These are phyloP conservation scores for Enhydra lutris DNA, from an alignment of 2,113 vertebrate genomes.

Conservation along the genomic window DNA sequence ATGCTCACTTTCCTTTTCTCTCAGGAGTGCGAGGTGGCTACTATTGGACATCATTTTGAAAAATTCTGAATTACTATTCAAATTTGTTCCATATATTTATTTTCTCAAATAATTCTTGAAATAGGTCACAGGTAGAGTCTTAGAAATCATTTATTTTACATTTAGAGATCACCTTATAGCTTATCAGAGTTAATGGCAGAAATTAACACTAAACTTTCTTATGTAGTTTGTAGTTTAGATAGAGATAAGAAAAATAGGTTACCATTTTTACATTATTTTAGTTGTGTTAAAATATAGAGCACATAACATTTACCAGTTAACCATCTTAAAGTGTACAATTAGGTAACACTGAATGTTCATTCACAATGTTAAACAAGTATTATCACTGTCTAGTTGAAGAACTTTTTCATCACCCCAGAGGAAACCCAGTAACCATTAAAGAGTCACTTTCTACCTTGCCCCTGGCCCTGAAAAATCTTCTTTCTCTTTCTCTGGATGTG, in stretches of 20 bases:
- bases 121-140: not conserved
- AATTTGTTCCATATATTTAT: not conserved
- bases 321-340: not conserved
- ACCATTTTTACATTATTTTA: not conserved
- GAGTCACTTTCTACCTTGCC: not conserved
- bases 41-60: too few relatives aligned
- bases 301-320: not conserved
- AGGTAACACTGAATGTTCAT: not conserved
- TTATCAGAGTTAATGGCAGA: not conserved
- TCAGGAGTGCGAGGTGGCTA: too few relatives aligned
- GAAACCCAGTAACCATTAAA: not conserved
- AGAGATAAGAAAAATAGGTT: not conserved
- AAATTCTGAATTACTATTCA: not conserved
- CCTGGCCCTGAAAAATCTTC: not conserved
- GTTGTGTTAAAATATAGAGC: not conserved
- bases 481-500: not conserved
- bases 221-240: not conserved
- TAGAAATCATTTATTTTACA: not conserved
- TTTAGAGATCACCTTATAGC: not conserved
- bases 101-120: not conserved
- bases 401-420: not conserved
- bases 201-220: not conserved
- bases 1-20: too few relatives aligned
- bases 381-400: not conserved
- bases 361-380: not conserved